phyloP scores from a whole-genome alignment of 2,797 vertebrate genomes.

The Pristis pectinata region DNA sequence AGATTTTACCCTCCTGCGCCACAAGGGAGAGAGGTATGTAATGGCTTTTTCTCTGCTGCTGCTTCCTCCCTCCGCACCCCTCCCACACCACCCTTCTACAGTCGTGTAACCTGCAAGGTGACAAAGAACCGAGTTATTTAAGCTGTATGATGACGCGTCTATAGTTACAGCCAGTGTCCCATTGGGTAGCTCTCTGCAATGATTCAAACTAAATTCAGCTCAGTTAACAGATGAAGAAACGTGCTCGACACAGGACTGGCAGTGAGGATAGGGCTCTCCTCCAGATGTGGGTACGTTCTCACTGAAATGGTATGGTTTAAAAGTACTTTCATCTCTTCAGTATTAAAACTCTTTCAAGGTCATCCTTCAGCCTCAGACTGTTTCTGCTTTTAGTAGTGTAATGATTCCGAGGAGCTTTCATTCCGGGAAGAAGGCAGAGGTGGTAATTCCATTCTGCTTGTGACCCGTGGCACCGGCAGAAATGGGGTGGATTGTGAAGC shows the following conservation, averaged over 20 bases:
- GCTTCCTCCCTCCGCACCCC: background rate
- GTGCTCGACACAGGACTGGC: background rate
- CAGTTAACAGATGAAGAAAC: background rate
- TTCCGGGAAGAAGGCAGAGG: background rate
- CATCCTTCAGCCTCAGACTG: background rate
- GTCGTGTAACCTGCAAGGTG: no score
- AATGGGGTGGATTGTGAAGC: background rate
- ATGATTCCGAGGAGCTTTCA: background rate
- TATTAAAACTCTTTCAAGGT: background rate
- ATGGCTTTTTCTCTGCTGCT: no score
- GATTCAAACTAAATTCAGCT: background rate
- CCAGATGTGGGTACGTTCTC: background rate
- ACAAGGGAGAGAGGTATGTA: conserved; percentile 85
- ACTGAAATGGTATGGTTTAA: background rate
- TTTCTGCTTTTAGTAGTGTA: background rate
- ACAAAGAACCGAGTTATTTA: background rate
- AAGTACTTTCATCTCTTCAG: background rate
- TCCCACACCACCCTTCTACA: background rate
- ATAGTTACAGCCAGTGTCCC: background rate
- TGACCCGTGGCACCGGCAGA: background rate
- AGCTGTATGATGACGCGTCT: no score
- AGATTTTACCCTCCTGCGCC: conserved; percentile 85
- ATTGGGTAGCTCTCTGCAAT: background rate
- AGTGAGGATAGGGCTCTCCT: background rate
- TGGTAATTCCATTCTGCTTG: background rate